Base-by-base conservation (phyloP, 2,888 invertebrate species). In the Trichopria drosophilae region DNA sequence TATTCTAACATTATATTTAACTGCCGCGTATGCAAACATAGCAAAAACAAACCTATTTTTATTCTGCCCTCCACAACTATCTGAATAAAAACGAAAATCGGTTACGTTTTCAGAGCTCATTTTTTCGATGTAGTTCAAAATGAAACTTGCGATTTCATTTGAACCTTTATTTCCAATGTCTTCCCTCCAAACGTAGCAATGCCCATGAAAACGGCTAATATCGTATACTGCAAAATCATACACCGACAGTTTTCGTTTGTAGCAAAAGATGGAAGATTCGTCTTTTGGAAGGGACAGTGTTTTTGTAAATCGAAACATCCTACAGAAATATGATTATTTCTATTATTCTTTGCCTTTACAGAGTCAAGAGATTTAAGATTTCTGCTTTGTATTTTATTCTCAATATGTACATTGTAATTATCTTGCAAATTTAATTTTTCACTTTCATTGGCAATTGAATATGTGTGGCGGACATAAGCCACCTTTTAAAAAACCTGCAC, bases 1-100 rank as follows among this genome's bases (percentile, higher is more conserved):
- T 12, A 34, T 34, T 34, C 18, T 34, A 4, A 34, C 13, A 5
- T 16, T 4, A 12, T 16, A 34, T 34, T 12, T 34, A 10, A 16
- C 13, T 3, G 34, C 13, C 10, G 15, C 13, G 4, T 16, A 4
- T 4, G 9, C 13, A 4, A 6, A 34, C 34, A 34, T 34, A 4
- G 18, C 9, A 12, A 34, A 34, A 5, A 6, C 13, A 34, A 15
- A 34, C 4, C 34, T 12, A 13, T 34, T 34, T 34, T 12, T 4
- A 16, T 63, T 65, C 55, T 64, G 63, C 15, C 63, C 60, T 16
- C 51, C 46, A 26, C 58, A 61, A 42, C 61, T 65, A 48, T 64
- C 64, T 23, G 63, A 64, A 53, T 53, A 65, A 39, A 65, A 65
- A 20, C 52, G 31, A 46, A 59, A 64, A 16, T 61, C 55, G 28